Conservation (phyloP, 53 echinoderm and acorn worm genomes). For the Patiria pectinifera region DNA sequence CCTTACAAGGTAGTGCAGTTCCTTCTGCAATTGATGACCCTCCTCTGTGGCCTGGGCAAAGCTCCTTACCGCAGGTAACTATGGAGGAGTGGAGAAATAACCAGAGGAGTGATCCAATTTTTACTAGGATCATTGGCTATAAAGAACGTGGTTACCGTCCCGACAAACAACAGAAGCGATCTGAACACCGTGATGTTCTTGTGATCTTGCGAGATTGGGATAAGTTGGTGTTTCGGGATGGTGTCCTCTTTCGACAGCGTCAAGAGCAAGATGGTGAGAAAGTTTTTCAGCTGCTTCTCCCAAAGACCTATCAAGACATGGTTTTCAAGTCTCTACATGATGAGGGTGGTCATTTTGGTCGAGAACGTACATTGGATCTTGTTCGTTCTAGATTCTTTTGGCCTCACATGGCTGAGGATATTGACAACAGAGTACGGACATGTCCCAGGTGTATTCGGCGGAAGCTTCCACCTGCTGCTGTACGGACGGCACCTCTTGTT, state of each 20-base stretch:
- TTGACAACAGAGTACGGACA: slow-evolving; percentile 31
- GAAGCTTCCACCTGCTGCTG: no score
- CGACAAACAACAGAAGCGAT: not conserved
- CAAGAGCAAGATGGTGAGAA: no score
- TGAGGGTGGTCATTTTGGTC: slow-evolving; percentile 69
- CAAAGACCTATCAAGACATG: not conserved
- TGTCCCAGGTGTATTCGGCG: no score
- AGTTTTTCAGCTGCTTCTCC: slow-evolving; percentile 49
- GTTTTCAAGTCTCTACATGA: slow-evolving; percentile 62
- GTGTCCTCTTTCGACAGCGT: not conserved
- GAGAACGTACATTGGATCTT: slow-evolving; percentile 65
- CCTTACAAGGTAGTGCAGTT: not conserved
- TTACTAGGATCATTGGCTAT: slow-evolving; percentile 1
- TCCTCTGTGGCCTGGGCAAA: not conserved
- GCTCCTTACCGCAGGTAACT: not conserved
- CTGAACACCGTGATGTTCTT: not conserved
- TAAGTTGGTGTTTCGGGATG: not conserved
- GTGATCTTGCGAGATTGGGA: slow-evolving; percentile 30
- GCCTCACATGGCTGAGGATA: slow-evolving; percentile 61
- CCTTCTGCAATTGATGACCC: not conserved
- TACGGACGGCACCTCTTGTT: slow-evolving; percentile 53
- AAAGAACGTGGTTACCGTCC: not conserved
- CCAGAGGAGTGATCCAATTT: slow-evolving; percentile 14
- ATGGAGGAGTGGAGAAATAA: not conserved
- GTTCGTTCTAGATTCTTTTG: slow-evolving; percentile 69